Evolutionary conservation across 2,113 vertebrate species (phyloP).

Genomic region (Melanocharis versteri): DNA sequence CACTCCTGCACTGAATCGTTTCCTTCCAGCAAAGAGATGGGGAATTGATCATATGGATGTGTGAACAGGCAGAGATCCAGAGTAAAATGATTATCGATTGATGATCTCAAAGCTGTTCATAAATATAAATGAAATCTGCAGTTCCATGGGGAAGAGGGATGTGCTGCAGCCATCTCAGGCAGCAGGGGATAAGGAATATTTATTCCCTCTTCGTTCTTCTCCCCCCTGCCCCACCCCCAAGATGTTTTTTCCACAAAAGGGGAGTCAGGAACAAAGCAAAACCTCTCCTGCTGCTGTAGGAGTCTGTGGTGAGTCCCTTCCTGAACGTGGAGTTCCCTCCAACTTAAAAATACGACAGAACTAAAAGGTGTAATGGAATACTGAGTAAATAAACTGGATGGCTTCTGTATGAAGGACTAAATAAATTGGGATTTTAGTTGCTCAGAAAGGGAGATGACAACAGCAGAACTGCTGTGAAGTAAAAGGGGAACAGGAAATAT

Average conservation of each 20-base stretch:
- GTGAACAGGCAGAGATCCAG: background rate
- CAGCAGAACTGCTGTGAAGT: background rate
- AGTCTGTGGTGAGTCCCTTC: background rate
- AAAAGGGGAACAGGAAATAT: background rate
- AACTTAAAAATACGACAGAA: background rate
- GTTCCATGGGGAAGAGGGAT: background rate
- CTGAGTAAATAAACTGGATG: background rate
- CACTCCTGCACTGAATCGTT: background rate
- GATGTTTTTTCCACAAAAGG: background rate
- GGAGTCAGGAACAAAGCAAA: background rate
- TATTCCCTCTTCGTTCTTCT: background rate
- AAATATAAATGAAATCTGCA: slow-evolving; percentile 26
- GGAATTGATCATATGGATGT: background rate
- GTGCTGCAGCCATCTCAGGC: background rate
- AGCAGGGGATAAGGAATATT: background rate
- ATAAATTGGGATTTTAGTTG: background rate
- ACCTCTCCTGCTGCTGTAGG: background rate
- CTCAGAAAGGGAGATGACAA: background rate
- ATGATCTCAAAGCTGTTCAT: slow-evolving; percentile 7
- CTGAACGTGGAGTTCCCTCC: background rate
- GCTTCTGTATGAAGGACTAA: background rate
- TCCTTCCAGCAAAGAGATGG: background rate
- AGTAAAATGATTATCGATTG: background rate
- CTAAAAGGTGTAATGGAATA: background rate
- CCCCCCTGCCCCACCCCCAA: rapidly evolving